Evolutionary conservation across 2,113 vertebrate genomes (phyloP).

Genomic region (Takifugu flavidus): DNA sequence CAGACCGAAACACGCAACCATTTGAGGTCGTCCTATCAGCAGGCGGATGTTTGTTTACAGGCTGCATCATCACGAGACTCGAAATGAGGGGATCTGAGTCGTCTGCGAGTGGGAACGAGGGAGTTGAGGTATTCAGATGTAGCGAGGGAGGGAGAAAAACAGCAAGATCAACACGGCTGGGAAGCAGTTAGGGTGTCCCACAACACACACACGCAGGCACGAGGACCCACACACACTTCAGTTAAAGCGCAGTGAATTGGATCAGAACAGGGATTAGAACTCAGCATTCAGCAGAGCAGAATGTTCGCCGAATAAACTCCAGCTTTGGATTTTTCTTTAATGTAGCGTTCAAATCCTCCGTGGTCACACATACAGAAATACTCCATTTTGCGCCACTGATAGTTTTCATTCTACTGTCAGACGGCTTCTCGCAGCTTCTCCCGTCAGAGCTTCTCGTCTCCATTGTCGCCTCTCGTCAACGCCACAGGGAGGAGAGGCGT

Average conservation of each 20-base stretch:
- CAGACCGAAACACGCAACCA: too few relatives aligned
- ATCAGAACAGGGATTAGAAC: conserved; percentile 53
- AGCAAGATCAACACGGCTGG: conserved; percentile 10
- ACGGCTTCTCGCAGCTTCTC: conserved; percentile 4
- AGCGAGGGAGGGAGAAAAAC: conserved; percentile 1
- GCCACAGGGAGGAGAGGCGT: conserved; percentile 50
- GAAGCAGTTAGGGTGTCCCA: conserved; percentile 21
- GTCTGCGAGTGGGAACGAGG: conserved; percentile 12
- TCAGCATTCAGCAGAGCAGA: conserved; percentile 32
- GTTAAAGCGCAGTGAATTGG: conserved; percentile 38
- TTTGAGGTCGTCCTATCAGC: too few relatives aligned
- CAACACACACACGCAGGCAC: conserved; percentile 12
- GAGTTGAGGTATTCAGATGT: not conserved
- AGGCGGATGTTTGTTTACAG: not conserved
- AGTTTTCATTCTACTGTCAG: conserved; percentile 29
- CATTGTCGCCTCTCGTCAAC: conserved; percentile 61
- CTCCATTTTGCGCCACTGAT: conserved; percentile 21
- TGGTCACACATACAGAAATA: conserved; percentile 26
- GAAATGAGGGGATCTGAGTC: conserved; percentile 7
- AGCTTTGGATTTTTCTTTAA: conserved; percentile 43
- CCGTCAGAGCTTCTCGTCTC: not conserved
- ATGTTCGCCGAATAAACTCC: conserved; percentile 42
- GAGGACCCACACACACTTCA: conserved; percentile 8
- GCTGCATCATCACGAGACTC: not conserved
- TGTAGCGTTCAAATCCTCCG: conserved; percentile 20